Conservation (phyloP, 2,888 invertebrate genomes). For the Heteromurus nitidus region DNA sequence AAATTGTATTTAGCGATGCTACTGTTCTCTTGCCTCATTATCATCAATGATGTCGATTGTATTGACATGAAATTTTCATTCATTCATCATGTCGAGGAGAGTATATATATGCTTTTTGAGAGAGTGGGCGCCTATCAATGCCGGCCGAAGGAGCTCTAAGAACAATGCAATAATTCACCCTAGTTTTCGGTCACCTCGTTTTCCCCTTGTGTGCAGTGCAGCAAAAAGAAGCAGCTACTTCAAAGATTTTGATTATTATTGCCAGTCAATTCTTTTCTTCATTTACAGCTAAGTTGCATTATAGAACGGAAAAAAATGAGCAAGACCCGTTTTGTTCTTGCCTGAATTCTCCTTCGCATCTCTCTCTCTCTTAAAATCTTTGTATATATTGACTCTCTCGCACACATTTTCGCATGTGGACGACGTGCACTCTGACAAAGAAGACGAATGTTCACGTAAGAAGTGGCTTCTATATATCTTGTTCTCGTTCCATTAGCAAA, state of each 20-base stretch:
- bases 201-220: constrained; percentile 6
- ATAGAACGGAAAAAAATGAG: constrained; percentile 30
- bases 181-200: constrained; percentile 63
- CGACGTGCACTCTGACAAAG: not conserved
- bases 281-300: constrained; percentile 53
- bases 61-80: constrained; percentile 63
- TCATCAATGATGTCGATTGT: constrained; percentile 59
- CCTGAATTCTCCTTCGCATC: constrained; percentile 24
- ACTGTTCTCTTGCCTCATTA: constrained; percentile 61
- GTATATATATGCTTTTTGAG: not conserved
- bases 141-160: constrained; percentile 31
- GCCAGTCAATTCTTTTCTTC: constrained; percentile 44
- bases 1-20: constrained; percentile 56
- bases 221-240: too few species aligned
- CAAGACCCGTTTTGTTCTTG: constrained; percentile 55
- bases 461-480: constrained; percentile 28
- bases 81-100: constrained; percentile 52
- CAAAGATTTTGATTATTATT: constrained; percentile 27
- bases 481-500: constrained; percentile 38
- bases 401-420: not conserved
- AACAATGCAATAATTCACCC: constrained; percentile 62
- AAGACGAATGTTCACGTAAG: not conserved
- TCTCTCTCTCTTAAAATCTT: not conserved
- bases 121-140: not conserved
- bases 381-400: not conserved